Base-by-base conservation (phyloP, 30 jellyfish, hydroid and myxozoan species). In the Pseudorhiza aurosa region DNA sequence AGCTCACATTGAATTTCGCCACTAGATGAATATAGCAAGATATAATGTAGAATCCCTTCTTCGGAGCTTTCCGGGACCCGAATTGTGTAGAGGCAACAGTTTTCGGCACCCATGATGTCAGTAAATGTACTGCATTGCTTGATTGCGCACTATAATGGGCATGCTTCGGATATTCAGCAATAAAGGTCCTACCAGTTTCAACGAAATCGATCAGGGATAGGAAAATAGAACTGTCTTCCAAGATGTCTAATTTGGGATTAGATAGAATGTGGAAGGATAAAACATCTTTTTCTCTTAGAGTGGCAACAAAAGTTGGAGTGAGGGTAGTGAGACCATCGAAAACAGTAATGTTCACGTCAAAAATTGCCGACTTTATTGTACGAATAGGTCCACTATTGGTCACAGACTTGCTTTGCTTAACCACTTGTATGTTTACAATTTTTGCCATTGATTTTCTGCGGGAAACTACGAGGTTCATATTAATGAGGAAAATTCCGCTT, bases 111-210 rank as follows among this genome's bases (percentile, higher is more conserved):
- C 91, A 80, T 2, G 32, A 19, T 8, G 71, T 7, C 21, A 65
- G 2, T 45, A 2, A 26, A 36, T 64, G 35, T 9, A 29, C 68
- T 6, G 26, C 91, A 1, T 80, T 30, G 40, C 4, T 26, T 37
- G 26, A 40, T 26, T 44, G 56, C 25, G 11, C 58, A 19, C 51
- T n/a, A 1, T 4, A 43, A 1, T 14, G 35, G 1, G 40, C 19
- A 24, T 2, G 51, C 42, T 29, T 18, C 21, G 36, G 53, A 22
- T 62, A 29, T 24, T 27, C 35, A 35, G 65, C 58, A 0, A 84
- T 47, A 21, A 43, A 84, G 10, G 79, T 84, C 29, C 88, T 62
- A 2, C 87, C 83, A n/a, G 77, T 44, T 51, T 84, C 95, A 18
- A 49, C 39, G 56, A 71, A 84, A 72, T 84, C 95, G 0, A 62